Base-by-base conservation (phyloP, 2,113 vertebrate species). In the Prionailurus bengalensis region DNA sequence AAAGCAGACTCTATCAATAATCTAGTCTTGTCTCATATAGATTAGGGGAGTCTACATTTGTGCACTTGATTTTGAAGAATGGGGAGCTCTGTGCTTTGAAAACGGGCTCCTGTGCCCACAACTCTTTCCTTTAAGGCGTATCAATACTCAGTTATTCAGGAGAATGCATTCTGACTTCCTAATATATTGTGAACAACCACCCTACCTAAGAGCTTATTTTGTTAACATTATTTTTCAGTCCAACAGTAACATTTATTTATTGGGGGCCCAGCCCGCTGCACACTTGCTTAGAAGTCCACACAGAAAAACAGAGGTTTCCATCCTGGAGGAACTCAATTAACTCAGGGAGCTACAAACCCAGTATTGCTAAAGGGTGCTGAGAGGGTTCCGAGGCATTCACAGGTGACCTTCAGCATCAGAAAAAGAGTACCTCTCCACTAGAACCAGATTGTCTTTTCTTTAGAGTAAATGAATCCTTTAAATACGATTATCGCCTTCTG, bases 151-250 rank as follows among this genome's bases (percentile, higher is more conserved):
- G 19, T 42, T 94, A 66, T 36, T 73, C 66, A 19, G 1, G 42
- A 82, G 36, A 87, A 86, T 27, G 73, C 4, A 33, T 27, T 27
- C 21, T 81, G 16, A 27, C 21, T 45, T 70, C 73, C 33, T 29
- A 13, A 90, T 45, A 84, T 23, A 70, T 4, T 79, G n/a, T 48
- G 39, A 74, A 92, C 16, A 42, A 11, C 65, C 71, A 70, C 48
- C 55, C 65, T 95, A 76, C 31, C 48, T 73, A 68, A 71, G 74
- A 92, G 36, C 17, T 61, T 92, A 88, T 84, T 70, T 91, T 71
- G 23, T 73, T 73, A 92, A 68, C 29, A 17, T n/a, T 65, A 27
- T 58, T 78, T 92, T 48, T 29, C 73, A 87, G 17, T 51, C 27
- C 71, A 86, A 39, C 31, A 93, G 51, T 45, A 73, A 92, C 66